Base-by-base conservation (phyloP, 2,797 vertebrate species). In the Syngnathus rostellatus region DNA sequence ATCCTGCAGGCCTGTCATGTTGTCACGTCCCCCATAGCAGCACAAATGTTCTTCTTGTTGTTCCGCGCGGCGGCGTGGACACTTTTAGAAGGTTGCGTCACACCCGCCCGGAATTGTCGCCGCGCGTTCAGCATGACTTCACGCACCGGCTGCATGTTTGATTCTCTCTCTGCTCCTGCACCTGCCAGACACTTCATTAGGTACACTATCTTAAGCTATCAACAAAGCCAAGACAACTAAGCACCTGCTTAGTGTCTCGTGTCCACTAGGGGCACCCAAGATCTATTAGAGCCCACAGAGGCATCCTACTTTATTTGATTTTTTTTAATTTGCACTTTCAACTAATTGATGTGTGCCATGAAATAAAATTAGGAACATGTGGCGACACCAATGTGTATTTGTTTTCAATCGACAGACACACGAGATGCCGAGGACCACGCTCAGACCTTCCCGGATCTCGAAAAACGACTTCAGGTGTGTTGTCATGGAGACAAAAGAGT, bases 381-480 rank as follows among this genome's bases (percentile, higher is more conserved):
- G 21, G 12, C 45, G 6, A 37, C 25, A 31, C 23, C 0, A 12
- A 14, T 6, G 11, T 57, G 6, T 37, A 21, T 63, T 63, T 46
- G 39, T 43, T 43, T 14, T 64, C 4, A 1, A 17, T 64, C 23
- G 37, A 65, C 71, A 92, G 91, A 91, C 75, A 79, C 85, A 68
- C 94, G 95, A 84, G 93, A 94, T 87, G 85, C 89, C 75, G 92
- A 93, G 78, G 91, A 91, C 50, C 67, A 82, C 43, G 83, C 91
- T 62, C 89, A 92, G 85, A 89, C 85, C 67, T 94, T 95, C 80
- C 94, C 94, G 65, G 94, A 97, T 72, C 89, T 98, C 87, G 96
- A 99, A 70, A 94, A 96, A 77, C 93, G 95, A 63, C 89, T 99
- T 63, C 95, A 98, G 95, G 96, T 98, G 92, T 41, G 17, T 62